These are phyloP conservation scores for Phylloscopus whistleri DNA, from an alignment of 2,113 vertebrate species.

Conservation along the genomic window DNA sequence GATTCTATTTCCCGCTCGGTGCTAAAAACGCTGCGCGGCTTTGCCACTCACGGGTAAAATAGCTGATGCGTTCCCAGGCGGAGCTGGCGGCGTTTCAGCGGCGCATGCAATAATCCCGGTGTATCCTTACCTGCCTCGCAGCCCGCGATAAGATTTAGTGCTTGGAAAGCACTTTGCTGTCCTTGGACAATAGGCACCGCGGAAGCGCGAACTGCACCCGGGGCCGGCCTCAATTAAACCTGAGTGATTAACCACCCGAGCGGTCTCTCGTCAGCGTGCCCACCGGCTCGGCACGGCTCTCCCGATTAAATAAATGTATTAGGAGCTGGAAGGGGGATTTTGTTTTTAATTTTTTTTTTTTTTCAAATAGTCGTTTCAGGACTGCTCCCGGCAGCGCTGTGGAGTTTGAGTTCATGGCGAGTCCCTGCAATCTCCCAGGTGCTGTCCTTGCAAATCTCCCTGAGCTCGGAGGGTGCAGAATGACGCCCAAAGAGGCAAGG, in stretches of 20 bases:
- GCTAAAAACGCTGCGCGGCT: conserved; percentile 47
- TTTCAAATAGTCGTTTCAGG: neutral
- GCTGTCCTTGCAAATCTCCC: neutral
- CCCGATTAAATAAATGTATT: neutral
- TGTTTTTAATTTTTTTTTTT: neutral
- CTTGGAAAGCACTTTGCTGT: conserved; percentile 57
- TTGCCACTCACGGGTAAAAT: conserved; percentile 24
- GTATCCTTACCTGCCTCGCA: conserved; percentile 57
- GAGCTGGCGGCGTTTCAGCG: conserved; percentile 45
- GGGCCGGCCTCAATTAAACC: conserved; percentile 26
- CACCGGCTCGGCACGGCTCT: neutral
- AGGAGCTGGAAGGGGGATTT: neutral
- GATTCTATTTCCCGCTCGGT: conserved; percentile 54
- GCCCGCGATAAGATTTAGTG: conserved; percentile 39
- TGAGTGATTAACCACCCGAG: neutral
- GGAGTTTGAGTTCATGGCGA: neutral
- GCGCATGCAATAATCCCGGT: conserved; percentile 46
- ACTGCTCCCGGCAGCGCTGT: neutral
- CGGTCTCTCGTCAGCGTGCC: neutral
- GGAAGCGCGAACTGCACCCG: conserved; percentile 16
- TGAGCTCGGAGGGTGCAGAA: neutral
- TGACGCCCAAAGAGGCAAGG: neutral
- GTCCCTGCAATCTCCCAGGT: neutral
- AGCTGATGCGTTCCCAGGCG: conserved; percentile 51
- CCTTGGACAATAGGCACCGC: conserved; percentile 55